phyloP scores from a whole-genome alignment of 2,888 invertebrate genomes.

The Halocaridina rubra region DNA sequence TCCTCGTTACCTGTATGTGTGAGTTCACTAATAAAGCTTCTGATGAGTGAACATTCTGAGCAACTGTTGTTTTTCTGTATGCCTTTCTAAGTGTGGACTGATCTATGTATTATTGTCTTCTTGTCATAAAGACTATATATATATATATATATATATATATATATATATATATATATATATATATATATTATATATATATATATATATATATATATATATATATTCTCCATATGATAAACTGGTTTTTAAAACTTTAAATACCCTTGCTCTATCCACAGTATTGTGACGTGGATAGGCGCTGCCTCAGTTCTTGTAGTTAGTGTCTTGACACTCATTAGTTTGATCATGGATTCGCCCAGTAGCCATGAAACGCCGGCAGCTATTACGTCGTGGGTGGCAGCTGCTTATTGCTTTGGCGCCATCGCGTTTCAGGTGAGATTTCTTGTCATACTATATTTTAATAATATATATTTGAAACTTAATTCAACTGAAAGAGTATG shows the following conservation, averaged over 20 bases:
- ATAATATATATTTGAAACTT: too few relatives aligned
- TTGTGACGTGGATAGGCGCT: slow-evolving; percentile 54
- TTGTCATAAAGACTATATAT: too few relatives aligned
- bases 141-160: too few relatives aligned
- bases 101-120: too few relatives aligned
- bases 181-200: neutral
- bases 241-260: too few relatives aligned
- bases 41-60: too few relatives aligned
- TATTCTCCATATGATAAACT: neutral
- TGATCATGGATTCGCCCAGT: slow-evolving; percentile 5
- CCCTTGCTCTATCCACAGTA: slow-evolving; percentile 3
- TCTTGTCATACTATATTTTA: too few relatives aligned
- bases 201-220: neutral
- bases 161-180: neutral
- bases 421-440: slow-evolving; percentile 56
- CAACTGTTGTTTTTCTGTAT: neutral
- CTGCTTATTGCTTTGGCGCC: slow-evolving; percentile 54
- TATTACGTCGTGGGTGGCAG: slow-evolving; percentile 12
- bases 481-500: neutral
- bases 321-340: neutral
- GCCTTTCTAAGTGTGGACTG: too few relatives aligned
- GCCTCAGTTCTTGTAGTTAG: slow-evolving; percentile 30
- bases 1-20: too few relatives aligned
- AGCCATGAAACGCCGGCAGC: neutral
- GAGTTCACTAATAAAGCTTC: too few relatives aligned